phyloP scores from a whole-genome alignment of 2,113 vertebrate species.

The Podiceps cristatus region DNA sequence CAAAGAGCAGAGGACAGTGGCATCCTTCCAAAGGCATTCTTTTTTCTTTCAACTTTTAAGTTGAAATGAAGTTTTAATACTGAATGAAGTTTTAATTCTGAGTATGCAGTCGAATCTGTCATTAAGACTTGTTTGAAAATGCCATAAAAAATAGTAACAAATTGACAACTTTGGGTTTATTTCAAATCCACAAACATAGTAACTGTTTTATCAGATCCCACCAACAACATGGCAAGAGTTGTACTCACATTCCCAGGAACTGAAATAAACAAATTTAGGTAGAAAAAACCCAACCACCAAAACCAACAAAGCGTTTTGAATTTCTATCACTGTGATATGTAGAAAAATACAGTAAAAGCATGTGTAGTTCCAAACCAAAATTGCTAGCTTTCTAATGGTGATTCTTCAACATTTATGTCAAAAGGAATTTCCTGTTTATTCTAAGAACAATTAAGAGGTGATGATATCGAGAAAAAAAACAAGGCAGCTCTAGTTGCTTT shows the following conservation, averaged over 20 bases:
- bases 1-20: not conserved
- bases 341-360: not conserved
- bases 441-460: not conserved
- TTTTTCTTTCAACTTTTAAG: not conserved
- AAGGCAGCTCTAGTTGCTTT: not conserved
- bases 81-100: not conserved
- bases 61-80: too few relatives aligned
- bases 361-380: not conserved
- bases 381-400: not conserved
- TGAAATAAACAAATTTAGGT: not conserved
- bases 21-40: not conserved
- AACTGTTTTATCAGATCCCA: not conserved
- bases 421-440: not conserved
- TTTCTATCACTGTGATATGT: not conserved
- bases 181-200: not conserved
- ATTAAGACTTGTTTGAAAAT: not conserved
- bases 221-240: not conserved
- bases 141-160: not conserved
- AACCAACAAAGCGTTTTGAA: not conserved
- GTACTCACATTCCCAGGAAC: not conserved
- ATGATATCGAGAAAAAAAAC: not conserved
- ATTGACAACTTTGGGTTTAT: not conserved
- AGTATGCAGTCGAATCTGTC: not conserved
- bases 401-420: not conserved
- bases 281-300: not conserved